Conservation (phyloP, 1,140 invertebrate species). For the Cydia pomonella region DNA sequence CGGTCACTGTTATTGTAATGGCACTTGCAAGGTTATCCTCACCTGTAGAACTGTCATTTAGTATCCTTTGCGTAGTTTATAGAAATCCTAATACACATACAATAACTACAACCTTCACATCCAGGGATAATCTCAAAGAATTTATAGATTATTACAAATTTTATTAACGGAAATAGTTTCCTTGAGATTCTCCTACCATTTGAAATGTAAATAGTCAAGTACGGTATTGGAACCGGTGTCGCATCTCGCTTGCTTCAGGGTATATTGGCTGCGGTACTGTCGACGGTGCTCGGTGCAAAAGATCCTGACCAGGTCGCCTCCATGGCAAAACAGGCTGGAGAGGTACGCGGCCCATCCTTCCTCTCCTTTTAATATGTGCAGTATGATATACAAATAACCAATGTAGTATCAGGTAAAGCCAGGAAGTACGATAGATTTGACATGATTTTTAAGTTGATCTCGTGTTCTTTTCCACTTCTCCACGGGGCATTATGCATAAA, state of each 20-base stretch:
- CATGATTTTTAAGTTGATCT: not conserved
- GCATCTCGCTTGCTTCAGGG: conserved; percentile 87
- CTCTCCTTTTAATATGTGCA: conserved; percentile 50
- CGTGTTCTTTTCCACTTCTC: not conserved
- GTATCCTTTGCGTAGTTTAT: conserved; percentile 56
- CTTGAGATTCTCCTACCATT: conserved; percentile 61
- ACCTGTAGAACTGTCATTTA: conserved; percentile 57
- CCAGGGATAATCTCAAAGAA: conserved; percentile 59
- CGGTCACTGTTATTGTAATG: conserved; percentile 63
- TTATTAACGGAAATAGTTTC: conserved; percentile 38
- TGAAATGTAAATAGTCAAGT: conserved; percentile 77
- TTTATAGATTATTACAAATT: conserved; percentile 31
- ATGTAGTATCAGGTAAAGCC: conserved; percentile 19
- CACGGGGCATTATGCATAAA: not conserved
- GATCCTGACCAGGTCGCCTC: conserved; percentile 93
- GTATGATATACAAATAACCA: conserved; percentile 22
- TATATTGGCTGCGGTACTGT: conserved; percentile 93
- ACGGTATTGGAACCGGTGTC: conserved; percentile 77
- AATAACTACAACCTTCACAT: conserved; percentile 61
- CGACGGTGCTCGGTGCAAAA: conserved; percentile 92
- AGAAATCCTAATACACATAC: conserved; percentile 56
- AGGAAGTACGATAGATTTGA: not conserved
- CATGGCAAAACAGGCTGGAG: conserved; percentile 95
- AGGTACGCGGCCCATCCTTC: conserved; percentile 86
- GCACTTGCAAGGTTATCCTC: conserved; percentile 65